A percentile compares a stretch with the other conserved stretches of the same genome.
phyloP scores from a whole-genome alignment of 2,888 invertebrate genomes.

The Gryllus longicercus region DNA sequence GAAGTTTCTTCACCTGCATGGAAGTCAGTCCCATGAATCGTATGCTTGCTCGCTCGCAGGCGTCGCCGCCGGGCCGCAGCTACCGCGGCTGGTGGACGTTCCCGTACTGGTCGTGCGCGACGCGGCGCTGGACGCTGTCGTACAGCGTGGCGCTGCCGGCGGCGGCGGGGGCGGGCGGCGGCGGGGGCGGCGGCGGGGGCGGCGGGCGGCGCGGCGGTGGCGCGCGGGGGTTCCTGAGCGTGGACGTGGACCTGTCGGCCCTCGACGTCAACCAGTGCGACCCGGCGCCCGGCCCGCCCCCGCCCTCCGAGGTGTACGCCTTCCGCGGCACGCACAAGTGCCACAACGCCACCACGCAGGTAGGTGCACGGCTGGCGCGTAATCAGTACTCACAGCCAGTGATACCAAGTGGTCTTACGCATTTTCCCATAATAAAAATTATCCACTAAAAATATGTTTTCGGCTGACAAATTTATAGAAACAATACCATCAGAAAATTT shows the following conservation, averaged over 20 bases:
- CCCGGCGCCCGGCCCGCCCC: conserved; percentile 42
- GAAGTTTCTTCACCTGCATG: no score
- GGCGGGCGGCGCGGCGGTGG: conserved; percentile 45
- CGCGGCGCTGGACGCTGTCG: conserved; percentile 76
- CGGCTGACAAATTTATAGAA: no score
- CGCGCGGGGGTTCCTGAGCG: conserved; percentile 61
- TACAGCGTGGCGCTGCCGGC: conserved; percentile 70
- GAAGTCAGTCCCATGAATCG: no score
- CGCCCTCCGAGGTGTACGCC: conserved; percentile 64
- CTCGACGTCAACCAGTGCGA: conserved; percentile 88
- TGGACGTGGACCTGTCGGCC: conserved; percentile 77
- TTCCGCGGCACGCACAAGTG: conserved; percentile 90
- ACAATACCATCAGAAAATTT: no score
- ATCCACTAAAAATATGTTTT: no score
- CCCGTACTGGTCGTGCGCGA: conserved; percentile 81
- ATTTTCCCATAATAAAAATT: no score
- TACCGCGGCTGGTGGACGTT: conserved; percentile 82
- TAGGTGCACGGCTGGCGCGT: conserved; percentile 48
- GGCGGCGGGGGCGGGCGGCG: conserved; percentile 47
- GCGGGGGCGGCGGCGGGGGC: conserved; percentile 51
- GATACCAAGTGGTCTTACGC: no score
- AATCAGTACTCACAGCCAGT: no score
- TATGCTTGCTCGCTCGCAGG: background rate
- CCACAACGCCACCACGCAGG: conserved; percentile 74
- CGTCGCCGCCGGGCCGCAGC: conserved; percentile 55